Conservation (phyloP, 2,797 vertebrate genomes). For the Pterois miles region DNA sequence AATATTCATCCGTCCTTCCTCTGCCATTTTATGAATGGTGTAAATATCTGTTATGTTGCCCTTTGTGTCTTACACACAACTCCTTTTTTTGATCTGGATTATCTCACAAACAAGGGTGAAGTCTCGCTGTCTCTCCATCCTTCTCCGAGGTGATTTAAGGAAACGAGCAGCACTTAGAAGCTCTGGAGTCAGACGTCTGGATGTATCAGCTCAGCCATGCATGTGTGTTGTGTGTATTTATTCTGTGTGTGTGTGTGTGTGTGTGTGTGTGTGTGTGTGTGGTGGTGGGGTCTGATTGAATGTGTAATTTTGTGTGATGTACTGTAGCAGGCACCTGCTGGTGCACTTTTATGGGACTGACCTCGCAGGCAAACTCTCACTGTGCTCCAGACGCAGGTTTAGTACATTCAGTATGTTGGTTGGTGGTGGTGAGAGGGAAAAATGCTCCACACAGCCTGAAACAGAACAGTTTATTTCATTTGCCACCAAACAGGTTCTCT, state of each 20-base stretch:
- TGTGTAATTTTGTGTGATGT: slow-evolving; percentile 65
- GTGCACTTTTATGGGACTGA: slow-evolving; percentile 71
- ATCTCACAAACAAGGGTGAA: slow-evolving; percentile 26
- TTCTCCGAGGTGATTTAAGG: slow-evolving; percentile 59
- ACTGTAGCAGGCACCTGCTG: slow-evolving; percentile 74
- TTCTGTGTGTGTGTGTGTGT: slow-evolving; percentile 12
- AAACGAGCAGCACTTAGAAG: slow-evolving; percentile 61
- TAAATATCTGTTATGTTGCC: slow-evolving; percentile 42
- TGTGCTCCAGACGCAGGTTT: slow-evolving; percentile 66
- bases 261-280: slow-evolving; percentile 21
- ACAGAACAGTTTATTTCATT: slow-evolving; percentile 47
- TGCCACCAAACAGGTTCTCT: slow-evolving; percentile 46
- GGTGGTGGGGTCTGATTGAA: slow-evolving; percentile 42
- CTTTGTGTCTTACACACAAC: slow-evolving; percentile 28
- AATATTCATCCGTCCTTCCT: slow-evolving; percentile 22
- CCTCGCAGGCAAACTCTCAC: slow-evolving; percentile 73
- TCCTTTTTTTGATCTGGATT: slow-evolving; percentile 39
- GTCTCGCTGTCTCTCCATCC: slow-evolving; percentile 9
- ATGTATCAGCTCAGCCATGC: slow-evolving; percentile 62
- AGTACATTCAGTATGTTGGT: slow-evolving; percentile 66
- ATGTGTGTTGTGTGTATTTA: slow-evolving; percentile 46
- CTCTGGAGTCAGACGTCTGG: slow-evolving; percentile 61
- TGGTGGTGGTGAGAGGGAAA: slow-evolving; percentile 64
- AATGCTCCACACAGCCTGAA: slow-evolving; percentile 44
- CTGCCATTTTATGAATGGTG: slow-evolving; percentile 56